Base-by-base conservation (phyloP, 2,888 invertebrate species). In the Lasioglossum morio region DNA sequence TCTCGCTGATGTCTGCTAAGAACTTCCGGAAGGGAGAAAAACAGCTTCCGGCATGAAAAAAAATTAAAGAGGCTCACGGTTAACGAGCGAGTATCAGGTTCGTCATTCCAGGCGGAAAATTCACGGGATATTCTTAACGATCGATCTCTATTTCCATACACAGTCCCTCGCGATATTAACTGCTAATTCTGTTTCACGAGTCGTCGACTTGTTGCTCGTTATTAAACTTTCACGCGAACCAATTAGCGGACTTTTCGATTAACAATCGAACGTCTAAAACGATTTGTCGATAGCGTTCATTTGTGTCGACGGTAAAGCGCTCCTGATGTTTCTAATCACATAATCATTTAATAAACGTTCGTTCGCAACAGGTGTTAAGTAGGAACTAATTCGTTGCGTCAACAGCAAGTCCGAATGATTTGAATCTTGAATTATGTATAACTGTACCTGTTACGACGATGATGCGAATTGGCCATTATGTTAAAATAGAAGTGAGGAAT, bases 231-330 rank as follows among this genome's bases (percentile, higher is more conserved):
- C 14, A 14, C 27, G 27, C 27, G 1, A 14, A 14, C 4, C n/a
- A 30, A 27, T 60, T 30, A 30, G 16, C 30, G 27, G 60, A 60
- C 16, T 16, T 14, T 5, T 14, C 27, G n/a, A 14, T 1, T 0
- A 60, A 30, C n/a, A 60, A 60, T 60, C 27, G 4, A 4, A 1
- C 30, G 5, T 0, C 14, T 7, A 14, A 30, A 60, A 30, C 27
- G 60, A 4, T 5, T 27, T 27, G 60, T 27, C 60, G 60, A 53
- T 23, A 23, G 53, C 8, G 8, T 53, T 10, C 23, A 7, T 53
- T 53, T 0, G 2, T 23, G 0, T 19, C 23, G 8, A 8, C 2
- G 0, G 0, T 23, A 10, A 8, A 53, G 0, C 8, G 16, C 48
- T 53, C 8, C 2, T 19, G 8, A 2, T 2, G 23, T 48, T 23